Evolutionary conservation across 2,888 invertebrate genomes (phyloP), one percentile per base, ranked within the genome.

Genomic region (Drosophila ochracea): DNA sequence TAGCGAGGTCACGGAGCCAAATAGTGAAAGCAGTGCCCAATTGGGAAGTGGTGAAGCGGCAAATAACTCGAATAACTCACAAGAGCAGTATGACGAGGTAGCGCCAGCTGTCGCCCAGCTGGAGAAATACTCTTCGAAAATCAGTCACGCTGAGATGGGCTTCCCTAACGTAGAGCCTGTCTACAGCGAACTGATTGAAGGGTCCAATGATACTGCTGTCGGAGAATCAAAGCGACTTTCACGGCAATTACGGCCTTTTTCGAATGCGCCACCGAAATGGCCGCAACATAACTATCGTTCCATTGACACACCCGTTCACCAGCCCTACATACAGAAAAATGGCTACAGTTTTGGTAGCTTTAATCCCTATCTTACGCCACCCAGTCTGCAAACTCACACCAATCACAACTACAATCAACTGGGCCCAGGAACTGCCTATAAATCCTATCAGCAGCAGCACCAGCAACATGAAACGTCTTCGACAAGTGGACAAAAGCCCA

Each of bases 361-460:
- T 57, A 92, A 93, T 84, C 93, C 92, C 0, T 93, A 91, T 61
- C 80, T 93, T 0, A 81, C 91, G 10, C 92, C 93, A 7, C 92
- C 93, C 0, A 82, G 82, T 1, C 88, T 82, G 7, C 77, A 71
- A 47, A 28, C 62, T 7, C 61, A 66, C 3, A 41, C n/a, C 35
- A 78, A 65, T 58, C 78, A 80, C 19, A 87, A 82, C 53, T 91
- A 87, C 54, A 91, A 92, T 30, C 82, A 91, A 39, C 54, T 86
- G 0, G 79, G 76, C 59, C 68, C 81, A 0, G 89, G 75, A 47
- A 65, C 83, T 5, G 80, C 80, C 39, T 90, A 84, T 62, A 87
- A 87, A 25, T 49, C 65, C 1, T 84, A 76, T 54, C 31, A 68
- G 4, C 83, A 87, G 33, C 79, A 79, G 21, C 75, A 76, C 43